Evolutionary conservation across 2,113 vertebrate genomes (phyloP).

Genomic region (Camelus bactrianus): DNA sequence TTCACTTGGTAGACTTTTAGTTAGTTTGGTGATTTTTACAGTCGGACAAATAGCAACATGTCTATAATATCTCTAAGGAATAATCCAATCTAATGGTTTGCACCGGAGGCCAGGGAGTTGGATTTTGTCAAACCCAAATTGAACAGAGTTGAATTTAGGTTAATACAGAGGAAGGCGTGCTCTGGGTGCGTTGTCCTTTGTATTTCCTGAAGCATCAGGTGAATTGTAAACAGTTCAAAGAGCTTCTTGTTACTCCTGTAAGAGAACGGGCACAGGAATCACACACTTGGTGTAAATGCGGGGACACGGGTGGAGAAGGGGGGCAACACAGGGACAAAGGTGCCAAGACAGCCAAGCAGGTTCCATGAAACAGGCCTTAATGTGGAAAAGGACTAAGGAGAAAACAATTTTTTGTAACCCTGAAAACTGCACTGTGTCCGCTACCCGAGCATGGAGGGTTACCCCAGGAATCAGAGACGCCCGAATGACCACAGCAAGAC

Average conservation of each 20-base stretch:
- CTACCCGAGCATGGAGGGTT: background rate
- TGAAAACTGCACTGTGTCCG: background rate
- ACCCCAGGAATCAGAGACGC: background rate
- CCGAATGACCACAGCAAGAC: background rate
- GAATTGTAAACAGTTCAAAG: slow-evolving; percentile 92
- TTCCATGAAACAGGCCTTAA: background rate
- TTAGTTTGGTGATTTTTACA: slow-evolving; percentile 52
- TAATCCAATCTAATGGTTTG: slow-evolving; percentile 74
- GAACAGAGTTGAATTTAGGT: slow-evolving; percentile 92
- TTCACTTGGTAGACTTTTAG: slow-evolving; percentile 52
- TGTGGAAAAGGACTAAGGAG: background rate
- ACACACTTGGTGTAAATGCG: background rate
- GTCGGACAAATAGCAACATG: slow-evolving; percentile 58
- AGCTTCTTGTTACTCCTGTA: slow-evolving; percentile 93
- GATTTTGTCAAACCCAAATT: slow-evolving; percentile 89
- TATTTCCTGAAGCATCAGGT: slow-evolving; percentile 90
- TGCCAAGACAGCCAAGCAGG: background rate
- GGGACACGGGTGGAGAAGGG: background rate
- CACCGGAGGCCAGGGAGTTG: slow-evolving; percentile 60
- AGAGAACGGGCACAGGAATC: slow-evolving; percentile 63
- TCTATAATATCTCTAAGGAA: background rate
- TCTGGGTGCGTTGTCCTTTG: slow-evolving; percentile 87
- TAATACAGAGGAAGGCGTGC: slow-evolving; percentile 91
- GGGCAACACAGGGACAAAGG: background rate
- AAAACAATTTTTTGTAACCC: background rate